These are phyloP conservation scores for Zaprionus kolodkinae DNA, from an alignment of 1,140 invertebrate genomes.

Conservation along the genomic window DNA sequence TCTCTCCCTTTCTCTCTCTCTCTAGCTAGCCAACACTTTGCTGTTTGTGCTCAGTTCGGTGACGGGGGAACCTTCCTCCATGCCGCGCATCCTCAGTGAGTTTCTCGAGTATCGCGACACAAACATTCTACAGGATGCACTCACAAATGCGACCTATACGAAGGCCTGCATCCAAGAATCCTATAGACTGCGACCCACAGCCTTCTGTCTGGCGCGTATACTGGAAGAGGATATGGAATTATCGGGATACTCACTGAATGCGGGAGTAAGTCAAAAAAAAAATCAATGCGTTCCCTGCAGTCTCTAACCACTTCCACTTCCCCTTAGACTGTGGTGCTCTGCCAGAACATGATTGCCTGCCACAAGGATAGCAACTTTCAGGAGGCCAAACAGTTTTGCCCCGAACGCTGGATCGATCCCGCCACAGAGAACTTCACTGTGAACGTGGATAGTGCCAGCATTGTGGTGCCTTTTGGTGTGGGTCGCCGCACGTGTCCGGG, in stretches of 20 bases:
- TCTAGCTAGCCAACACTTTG: constrained; percentile 91
- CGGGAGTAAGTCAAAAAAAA: constrained; percentile 90
- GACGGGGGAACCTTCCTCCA: constrained; percentile 88
- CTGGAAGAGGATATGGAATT: constrained; percentile 91
- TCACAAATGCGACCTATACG: constrained; percentile 90
- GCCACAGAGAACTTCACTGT: constrained; percentile 82
- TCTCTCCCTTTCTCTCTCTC: not conserved
- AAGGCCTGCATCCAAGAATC: constrained; percentile 94
- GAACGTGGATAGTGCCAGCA: constrained; percentile 83
- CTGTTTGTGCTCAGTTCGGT: constrained; percentile 91
- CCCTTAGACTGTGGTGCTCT: constrained; percentile 91
- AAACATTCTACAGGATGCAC: constrained; percentile 86
- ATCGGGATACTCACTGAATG: constrained; percentile 90
- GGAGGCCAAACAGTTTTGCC: constrained; percentile 89
- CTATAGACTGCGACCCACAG: constrained; percentile 93
- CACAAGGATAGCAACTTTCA: constrained; percentile 91
- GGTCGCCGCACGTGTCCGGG: constrained; percentile 93
- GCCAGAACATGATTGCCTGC: constrained; percentile 93
- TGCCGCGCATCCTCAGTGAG: constrained; percentile 91
- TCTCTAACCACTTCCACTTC: constrained; percentile 10
- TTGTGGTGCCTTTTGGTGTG: constrained; percentile 94
- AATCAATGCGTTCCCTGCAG: not conserved
- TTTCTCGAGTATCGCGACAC: constrained; percentile 86
- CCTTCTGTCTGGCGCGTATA: constrained; percentile 92
- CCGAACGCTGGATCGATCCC: constrained; percentile 91